Evolutionary conservation across 2,797 vertebrate species (phyloP).

Genomic region (Huso huso): DNA sequence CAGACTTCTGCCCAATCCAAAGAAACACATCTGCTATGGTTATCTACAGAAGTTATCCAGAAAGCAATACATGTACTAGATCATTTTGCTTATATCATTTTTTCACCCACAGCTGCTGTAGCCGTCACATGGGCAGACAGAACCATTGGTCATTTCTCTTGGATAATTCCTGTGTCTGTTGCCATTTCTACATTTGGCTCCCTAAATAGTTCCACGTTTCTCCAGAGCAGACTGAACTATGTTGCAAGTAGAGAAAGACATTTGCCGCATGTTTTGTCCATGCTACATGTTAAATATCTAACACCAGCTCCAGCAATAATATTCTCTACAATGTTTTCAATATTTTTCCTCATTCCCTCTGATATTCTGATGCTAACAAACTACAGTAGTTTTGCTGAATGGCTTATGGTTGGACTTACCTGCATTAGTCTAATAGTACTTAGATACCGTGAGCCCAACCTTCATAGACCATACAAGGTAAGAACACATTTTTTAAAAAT

Average conservation of each 20-base stretch:
- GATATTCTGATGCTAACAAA: constrained; percentile 49
- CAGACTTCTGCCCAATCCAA: no score
- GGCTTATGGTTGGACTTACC: constrained; percentile 45
- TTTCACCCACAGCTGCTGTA: constrained; percentile 50
- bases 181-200: constrained; percentile 49
- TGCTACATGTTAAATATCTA: constrained; percentile 48
- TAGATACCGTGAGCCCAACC: constrained; percentile 47
- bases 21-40: no score
- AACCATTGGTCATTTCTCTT: constrained; percentile 49
- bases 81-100: neutral
- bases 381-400: constrained; percentile 45
- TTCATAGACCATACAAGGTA: constrained; percentile 14
- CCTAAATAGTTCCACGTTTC: constrained; percentile 47
- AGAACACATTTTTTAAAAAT: no score
- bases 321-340: constrained; percentile 45
- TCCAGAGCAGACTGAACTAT: constrained; percentile 44
- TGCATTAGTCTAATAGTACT: constrained; percentile 49
- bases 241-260: constrained; percentile 52
- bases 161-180: constrained; percentile 51
- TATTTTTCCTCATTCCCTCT: constrained; percentile 49
- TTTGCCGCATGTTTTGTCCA: constrained; percentile 47
- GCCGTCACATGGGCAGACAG: constrained; percentile 55
- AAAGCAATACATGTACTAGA: no score
- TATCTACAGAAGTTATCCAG: no score
- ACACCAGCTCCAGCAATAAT: constrained; percentile 52